phyloP scores from a whole-genome alignment of 2,113 vertebrate species.

The Anolis carolinensis region DNA sequence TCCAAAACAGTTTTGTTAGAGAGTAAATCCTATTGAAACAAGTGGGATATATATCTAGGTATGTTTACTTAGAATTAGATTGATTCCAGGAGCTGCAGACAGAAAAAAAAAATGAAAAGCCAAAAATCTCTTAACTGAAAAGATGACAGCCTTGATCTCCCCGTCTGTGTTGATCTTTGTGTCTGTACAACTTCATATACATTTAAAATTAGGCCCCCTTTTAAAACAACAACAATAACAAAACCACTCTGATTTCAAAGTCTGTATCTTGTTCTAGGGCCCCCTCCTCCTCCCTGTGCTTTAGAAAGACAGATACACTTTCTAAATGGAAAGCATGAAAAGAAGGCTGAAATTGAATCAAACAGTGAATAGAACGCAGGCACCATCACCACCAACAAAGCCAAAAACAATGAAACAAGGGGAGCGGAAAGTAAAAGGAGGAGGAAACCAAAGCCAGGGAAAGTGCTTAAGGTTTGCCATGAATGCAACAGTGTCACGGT shows the following conservation, averaged over 20 bases:
- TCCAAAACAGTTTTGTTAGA: background rate
- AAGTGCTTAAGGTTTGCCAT: accelerated
- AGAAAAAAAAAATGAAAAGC: background rate
- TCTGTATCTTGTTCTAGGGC: background rate
- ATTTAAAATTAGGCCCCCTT: slow-evolving; percentile 22
- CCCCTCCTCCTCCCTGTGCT: background rate
- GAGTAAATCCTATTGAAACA: no score
- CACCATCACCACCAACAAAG: slow-evolving; percentile 31
- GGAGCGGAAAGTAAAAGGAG: background rate
- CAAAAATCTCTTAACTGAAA: background rate
- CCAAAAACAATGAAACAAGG: background rate
- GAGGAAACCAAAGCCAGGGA: background rate
- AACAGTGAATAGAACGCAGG: slow-evolving; percentile 4
- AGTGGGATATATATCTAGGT: no score
- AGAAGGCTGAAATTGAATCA: slow-evolving; percentile 14
- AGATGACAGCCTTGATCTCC: background rate
- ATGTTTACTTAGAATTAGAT: background rate
- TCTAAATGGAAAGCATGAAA: slow-evolving; percentile 28
- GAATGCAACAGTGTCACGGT: background rate
- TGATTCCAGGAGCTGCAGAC: slow-evolving; percentile 18
- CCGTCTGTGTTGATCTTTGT: slow-evolving; percentile 15
- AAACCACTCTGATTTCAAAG: background rate
- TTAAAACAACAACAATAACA: background rate
- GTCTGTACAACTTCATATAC: slow-evolving; percentile 22
- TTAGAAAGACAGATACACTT: slow-evolving; percentile 9